These are phyloP conservation scores for Monoplex corrugatus DNA, from an alignment of 2,888 invertebrate genomes.

Conservation along the genomic window DNA sequence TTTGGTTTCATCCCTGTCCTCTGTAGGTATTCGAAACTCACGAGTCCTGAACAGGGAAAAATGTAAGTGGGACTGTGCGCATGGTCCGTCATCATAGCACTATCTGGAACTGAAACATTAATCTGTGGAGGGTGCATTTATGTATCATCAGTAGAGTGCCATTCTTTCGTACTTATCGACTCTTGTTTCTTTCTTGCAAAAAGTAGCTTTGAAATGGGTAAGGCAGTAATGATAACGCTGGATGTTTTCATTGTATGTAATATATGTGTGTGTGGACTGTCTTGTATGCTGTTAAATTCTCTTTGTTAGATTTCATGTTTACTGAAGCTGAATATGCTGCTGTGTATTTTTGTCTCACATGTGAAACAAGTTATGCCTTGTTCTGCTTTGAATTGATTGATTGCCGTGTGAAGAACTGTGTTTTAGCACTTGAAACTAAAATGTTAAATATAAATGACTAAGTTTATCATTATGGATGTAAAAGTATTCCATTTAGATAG, in stretches of 20 bases:
- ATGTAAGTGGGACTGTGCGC: conserved; percentile 60
- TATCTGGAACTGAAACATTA: background rate
- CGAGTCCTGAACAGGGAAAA: conserved; percentile 64
- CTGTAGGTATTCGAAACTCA: conserved; percentile 50
- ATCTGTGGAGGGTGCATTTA: background rate
- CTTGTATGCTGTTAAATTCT: background rate
- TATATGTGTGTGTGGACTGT: background rate
- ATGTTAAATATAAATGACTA: too few species aligned
- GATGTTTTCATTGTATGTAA: background rate
- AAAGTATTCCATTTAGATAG: too few species aligned
- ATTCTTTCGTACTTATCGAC: background rate
- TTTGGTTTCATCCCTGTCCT: conserved; percentile 36
- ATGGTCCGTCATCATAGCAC: conserved; percentile 1
- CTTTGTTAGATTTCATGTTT: too few species aligned
- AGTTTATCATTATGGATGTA: too few species aligned
- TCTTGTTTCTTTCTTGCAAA: background rate
- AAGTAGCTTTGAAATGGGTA: too few species aligned
- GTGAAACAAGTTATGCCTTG: too few species aligned
- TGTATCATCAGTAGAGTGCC: background rate
- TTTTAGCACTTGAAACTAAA: too few species aligned
- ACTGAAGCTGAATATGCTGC: too few species aligned
- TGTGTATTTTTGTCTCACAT: too few species aligned
- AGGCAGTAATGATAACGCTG: too few species aligned
- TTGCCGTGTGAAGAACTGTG: too few species aligned
- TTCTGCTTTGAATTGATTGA: too few species aligned